These are phyloP conservation scores for Lasaia peninsularis DNA, from an alignment of 1,140 invertebrate genomes.

Conservation along the genomic window DNA sequence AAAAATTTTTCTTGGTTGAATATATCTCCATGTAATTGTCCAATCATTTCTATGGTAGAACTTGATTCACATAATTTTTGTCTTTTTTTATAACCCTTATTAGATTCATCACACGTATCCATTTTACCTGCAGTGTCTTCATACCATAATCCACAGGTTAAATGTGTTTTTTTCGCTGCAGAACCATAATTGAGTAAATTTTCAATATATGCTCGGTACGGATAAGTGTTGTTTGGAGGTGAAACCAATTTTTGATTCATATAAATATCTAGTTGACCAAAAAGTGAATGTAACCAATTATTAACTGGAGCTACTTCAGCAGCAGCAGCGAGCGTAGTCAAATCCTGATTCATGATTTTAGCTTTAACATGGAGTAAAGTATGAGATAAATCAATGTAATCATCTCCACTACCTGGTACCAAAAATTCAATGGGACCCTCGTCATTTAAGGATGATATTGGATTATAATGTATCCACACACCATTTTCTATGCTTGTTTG, in stretches of 20 bases:
- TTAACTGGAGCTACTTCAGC: constrained; percentile 38
- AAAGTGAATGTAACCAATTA: constrained; percentile 62
- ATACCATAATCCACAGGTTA: constrained; percentile 40
- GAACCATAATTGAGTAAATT: constrained; percentile 49
- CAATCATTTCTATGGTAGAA: constrained; percentile 37
- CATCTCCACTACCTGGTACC: constrained; percentile 45
- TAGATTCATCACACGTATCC: constrained; percentile 27
- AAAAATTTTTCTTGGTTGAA: constrained; percentile 63
- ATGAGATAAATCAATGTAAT: constrained; percentile 58
- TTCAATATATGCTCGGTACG: constrained; percentile 67
- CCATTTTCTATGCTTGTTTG: constrained; percentile 58
- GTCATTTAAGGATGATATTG: constrained; percentile 39
- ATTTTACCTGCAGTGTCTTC: constrained; percentile 36
- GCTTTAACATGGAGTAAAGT: constrained; percentile 47
- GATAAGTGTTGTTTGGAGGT: constrained; percentile 57
- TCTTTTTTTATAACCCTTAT: constrained; percentile 38
- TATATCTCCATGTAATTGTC: constrained; percentile 40
- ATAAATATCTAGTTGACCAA: constrained; percentile 58
- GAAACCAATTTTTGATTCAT: constrained; percentile 70
- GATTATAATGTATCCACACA: constrained; percentile 56
- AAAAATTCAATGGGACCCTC: constrained; percentile 57
- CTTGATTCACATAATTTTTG: constrained; percentile 27
- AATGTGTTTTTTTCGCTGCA: constrained; percentile 55
- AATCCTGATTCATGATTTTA: constrained; percentile 32
- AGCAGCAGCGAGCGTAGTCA: constrained; percentile 18